These are phyloP conservation scores for Spea multiplicata DNA, from an alignment of 2,113 vertebrate species.

Conservation along the genomic window DNA sequence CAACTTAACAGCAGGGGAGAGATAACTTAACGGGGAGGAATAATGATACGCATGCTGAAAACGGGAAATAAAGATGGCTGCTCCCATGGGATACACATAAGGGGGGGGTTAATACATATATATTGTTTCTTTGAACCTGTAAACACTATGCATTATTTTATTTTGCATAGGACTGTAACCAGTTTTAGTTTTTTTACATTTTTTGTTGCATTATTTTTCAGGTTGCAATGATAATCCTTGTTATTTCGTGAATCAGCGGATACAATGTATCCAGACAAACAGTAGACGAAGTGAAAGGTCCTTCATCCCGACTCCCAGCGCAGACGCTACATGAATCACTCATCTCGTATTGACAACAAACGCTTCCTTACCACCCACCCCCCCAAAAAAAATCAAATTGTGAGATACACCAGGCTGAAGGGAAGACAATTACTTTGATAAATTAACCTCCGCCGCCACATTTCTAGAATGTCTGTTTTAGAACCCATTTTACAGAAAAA, in stretches of 20 bases:
- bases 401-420: slow-evolving; percentile 26
- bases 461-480: slow-evolving; percentile 2
- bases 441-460: slow-evolving; percentile 6
- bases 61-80: no score
- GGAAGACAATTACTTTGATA: slow-evolving; percentile 32
- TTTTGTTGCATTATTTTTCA: no score
- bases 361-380: background rate
- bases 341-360: slow-evolving; percentile 5
- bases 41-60: no score
- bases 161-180: no score
- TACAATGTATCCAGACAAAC: background rate
- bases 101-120: no score
- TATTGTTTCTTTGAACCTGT: no score
- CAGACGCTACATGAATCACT: slow-evolving; percentile 5
- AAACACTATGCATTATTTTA: no score
- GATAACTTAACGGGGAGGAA: no score
- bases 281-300: background rate
- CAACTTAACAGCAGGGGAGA: no score
- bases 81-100: no score
- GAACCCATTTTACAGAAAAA: background rate
- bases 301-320: background rate
- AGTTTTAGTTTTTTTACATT: no score
- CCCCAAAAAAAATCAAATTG: background rate
- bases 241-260: background rate
- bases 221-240: no score